Evolutionary conservation across 2,797 vertebrate species (phyloP).

Genomic region (Ciconia nigra): DNA sequence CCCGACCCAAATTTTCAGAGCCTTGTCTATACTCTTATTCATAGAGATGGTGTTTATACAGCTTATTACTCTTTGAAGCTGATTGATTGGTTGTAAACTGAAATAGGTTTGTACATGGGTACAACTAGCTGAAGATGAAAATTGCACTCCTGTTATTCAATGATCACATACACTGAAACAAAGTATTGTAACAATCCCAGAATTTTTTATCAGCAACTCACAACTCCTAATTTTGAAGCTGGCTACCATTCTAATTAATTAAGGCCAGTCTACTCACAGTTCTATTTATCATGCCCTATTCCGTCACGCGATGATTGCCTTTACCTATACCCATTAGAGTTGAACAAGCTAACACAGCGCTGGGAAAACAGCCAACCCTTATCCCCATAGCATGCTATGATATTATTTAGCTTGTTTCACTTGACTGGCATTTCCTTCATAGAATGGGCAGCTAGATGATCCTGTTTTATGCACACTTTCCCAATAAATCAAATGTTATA

Average conservation of each 20-base stretch:
- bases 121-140: constrained; percentile 10
- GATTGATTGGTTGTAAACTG: background rate
- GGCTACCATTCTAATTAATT: background rate
- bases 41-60: constrained; percentile 1
- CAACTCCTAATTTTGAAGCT: background rate
- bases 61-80: background rate
- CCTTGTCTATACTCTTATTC: background rate
- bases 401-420: constrained; percentile 4
- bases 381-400: background rate
- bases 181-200: background rate
- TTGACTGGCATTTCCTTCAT: background rate
- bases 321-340: background rate
- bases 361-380: background rate
- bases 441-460: background rate
- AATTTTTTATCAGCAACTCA: background rate
- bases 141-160: background rate
- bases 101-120: background rate
- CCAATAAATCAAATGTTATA: background rate
- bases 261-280: background rate
- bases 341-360: background rate
- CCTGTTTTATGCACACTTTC: background rate
- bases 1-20: constrained; percentile 15
- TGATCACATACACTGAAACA: background rate
- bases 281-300: background rate
- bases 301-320: background rate